Evolutionary conservation across 2,113 vertebrate genomes (phyloP), one percentile per base, ranked within the genome.

Genomic region (Danio rerio): DNA sequence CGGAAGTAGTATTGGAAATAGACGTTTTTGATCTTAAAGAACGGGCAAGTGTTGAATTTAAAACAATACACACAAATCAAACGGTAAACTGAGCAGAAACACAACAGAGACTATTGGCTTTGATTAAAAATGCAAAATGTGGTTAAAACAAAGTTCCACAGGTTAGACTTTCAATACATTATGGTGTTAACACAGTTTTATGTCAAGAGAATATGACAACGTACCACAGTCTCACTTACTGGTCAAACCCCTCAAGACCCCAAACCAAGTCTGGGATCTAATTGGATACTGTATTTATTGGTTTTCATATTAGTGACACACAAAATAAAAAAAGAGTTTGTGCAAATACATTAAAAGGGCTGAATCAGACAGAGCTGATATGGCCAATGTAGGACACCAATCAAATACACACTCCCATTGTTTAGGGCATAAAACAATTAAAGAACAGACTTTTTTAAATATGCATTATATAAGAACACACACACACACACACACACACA

Each of bases 371-470:
- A 52, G 65, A 20, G 80, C 83, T 73, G 80, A 78, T 13, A 78
- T 56, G 69, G 79, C 83, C 81, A 73, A 72, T 56, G 78, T 49
- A 78, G 20, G 76, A 66, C 31, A 81, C 62, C 68, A 74, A 69
- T 63, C 74, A 47, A 68, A 77, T 69, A 87, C 72, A 63, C 77
- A 59, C 87, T 83, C 76, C 66, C 78, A 87, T 50, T 77, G 79
- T 49, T 80, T 78, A 58, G 74, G 74, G 59, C 88, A 89, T 86
- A 90, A 91, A 90, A 90, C 88, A 66, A 77, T 89, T 80, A 87
- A 62, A 85, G 56, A 89, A 81, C 80, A 77, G 43, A 40, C 49
- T 79, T 79, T 65, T 90, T 87, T 85, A 89, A 90, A 90, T 91
- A 90, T 87, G 85, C 85, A 79, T 87, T 88, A 83, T 85, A 84